phyloP scores from a whole-genome alignment of 2,113 vertebrate species.

The Podarcis muralis region DNA sequence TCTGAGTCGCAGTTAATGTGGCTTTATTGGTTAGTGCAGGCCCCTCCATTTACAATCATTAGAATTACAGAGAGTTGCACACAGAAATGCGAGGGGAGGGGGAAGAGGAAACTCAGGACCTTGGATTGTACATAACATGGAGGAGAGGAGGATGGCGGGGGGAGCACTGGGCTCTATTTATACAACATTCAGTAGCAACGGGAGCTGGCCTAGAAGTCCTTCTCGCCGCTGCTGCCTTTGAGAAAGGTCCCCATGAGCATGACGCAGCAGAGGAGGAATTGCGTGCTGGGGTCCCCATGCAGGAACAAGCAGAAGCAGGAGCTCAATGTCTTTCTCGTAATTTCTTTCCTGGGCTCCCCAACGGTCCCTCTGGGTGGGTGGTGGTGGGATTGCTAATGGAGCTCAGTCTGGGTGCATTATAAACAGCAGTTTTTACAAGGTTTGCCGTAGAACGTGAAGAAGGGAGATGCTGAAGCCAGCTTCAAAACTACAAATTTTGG shows the following conservation, averaged over 20 bases:
- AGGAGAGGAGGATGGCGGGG: neutral
- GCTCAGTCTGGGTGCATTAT: slow-evolving; percentile 16
- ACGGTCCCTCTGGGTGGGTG: slow-evolving; percentile 6
- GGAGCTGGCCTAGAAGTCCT: slow-evolving; percentile 57
- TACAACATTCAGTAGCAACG: slow-evolving; percentile 80
- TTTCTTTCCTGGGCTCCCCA: slow-evolving; percentile 31
- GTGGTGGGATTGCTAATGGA: slow-evolving; percentile 14
- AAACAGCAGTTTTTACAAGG: neutral
- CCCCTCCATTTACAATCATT: slow-evolving; percentile 84
- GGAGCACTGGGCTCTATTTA: slow-evolving; percentile 71
- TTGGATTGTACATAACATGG: slow-evolving; percentile 77
- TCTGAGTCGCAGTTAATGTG: slow-evolving; percentile 73
- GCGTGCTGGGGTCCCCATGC: slow-evolving; percentile 83
- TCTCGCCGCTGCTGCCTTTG: slow-evolving; percentile 71
- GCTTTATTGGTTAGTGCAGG: slow-evolving; percentile 87
- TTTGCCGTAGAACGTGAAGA: neutral
- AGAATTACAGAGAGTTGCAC: slow-evolving; percentile 85
- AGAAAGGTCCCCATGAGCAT: slow-evolving; percentile 73
- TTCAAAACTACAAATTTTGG: slow-evolving; percentile 27
- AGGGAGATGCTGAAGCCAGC: slow-evolving; percentile 34
- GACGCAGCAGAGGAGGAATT: slow-evolving; percentile 82
- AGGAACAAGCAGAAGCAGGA: slow-evolving; percentile 85
- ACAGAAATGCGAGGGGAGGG: slow-evolving; percentile 61
- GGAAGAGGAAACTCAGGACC: slow-evolving; percentile 39
- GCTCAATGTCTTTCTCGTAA: slow-evolving; percentile 70